Base-by-base conservation (phyloP, 2,113 vertebrate genomes). In the Dryoscopus gambensis region DNA sequence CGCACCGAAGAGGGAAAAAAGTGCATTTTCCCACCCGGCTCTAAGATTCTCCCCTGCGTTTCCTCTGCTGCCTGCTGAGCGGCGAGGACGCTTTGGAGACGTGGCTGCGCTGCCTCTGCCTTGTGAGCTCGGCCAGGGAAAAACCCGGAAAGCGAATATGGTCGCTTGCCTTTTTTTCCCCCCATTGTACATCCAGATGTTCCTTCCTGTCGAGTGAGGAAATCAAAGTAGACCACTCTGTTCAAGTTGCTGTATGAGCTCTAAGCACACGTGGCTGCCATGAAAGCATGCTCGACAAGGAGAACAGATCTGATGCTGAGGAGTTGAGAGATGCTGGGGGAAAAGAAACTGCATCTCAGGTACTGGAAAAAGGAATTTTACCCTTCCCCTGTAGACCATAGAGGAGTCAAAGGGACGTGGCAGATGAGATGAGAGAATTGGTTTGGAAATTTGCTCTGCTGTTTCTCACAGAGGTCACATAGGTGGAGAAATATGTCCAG, bases 381-480 rank as follows among this genome's bases (percentile, higher is more conserved):
- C 11, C 9, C 5, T 53, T 64, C 7, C 7, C 5, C 44, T 73
- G 28, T 15, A 86, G 59, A 74, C 16, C 13, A 24, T 3, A 77
- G 39, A 56, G 24, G 15, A 78, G 22, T 6, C 1, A 3, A 86
- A 88, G 5, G 21, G 5, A 82, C 20, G 19, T 80, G 89, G 68
- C 67, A 95, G 56, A 93, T 93, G 67, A 91, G 52, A 87, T 56
- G 53, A 96, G 87, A 95, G 65, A 95, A 96, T 55, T 93, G 52
- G 50, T 87, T 91, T 73, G 37, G 67, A 96, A 93, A 90, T 91
- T 50, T 79, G 39, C 40, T 94, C 87, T 95, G 30, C n/a, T 84
- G 59, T 55, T 97, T 95, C 86, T 95, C 12, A 4, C 47, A 80
- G 84, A 97, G 91, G 87, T 97, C 86, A 89, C 27, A 33, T 53